phyloP scores from a whole-genome alignment of 1,140 invertebrate species.

The Zaprionus gabonicus region DNA sequence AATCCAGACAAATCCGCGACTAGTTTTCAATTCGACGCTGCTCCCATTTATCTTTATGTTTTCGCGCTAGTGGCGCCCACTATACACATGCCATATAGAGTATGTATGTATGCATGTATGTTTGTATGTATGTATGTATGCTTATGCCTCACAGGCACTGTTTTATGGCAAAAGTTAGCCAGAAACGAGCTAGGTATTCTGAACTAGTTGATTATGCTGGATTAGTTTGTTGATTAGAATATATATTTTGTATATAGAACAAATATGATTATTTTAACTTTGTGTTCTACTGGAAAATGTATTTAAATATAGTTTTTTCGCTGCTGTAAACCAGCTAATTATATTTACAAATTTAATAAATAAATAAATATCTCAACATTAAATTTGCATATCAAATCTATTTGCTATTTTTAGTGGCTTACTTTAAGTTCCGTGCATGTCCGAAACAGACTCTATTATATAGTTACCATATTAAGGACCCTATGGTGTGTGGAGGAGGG shows the following conservation, averaged over 20 bases:
- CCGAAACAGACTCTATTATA: background rate
- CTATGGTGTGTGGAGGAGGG: background rate
- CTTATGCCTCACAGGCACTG: background rate
- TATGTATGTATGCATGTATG: too few relatives aligned
- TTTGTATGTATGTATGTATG: too few relatives aligned
- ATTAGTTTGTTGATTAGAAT: background rate
- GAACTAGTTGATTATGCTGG: background rate
- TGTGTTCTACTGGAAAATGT: too few relatives aligned
- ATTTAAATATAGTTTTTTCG: too few relatives aligned
- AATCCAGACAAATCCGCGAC: slow-evolving; percentile 4
- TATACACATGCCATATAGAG: background rate
- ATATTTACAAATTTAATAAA: too few relatives aligned
- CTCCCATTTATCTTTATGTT: slow-evolving; percentile 3
- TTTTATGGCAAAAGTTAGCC: background rate
- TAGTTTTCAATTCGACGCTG: slow-evolving; percentile 14
- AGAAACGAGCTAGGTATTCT: background rate
- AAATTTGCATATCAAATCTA: too few relatives aligned
- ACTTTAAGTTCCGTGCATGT: too few relatives aligned
- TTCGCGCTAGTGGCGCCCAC: background rate
- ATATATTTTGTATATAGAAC: background rate
- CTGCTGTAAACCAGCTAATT: too few relatives aligned
- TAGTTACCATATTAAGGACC: background rate
- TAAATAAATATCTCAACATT: too few relatives aligned
- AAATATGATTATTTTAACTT: too few relatives aligned
- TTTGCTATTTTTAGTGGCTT: too few relatives aligned